Evolutionary conservation across 2,797 vertebrate genomes (phyloP), one percentile per base, ranked within the genome.

Genomic region (Bryconaethiops microstoma): DNA sequence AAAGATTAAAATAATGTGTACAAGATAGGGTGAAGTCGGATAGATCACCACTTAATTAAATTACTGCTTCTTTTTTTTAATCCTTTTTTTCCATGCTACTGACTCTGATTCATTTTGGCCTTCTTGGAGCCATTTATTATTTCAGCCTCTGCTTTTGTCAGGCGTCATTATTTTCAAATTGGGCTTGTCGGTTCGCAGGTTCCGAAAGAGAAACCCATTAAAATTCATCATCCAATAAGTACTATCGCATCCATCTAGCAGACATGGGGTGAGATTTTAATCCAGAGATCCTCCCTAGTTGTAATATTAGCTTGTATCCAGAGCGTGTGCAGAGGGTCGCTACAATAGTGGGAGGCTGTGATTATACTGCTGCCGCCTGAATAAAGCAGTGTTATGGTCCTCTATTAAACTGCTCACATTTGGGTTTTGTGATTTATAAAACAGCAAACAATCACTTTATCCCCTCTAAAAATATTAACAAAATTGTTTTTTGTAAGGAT

Each of bases 31-130:
- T 88, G 84, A 90, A 89, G 87, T 89, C 89, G 91, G 91, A 87
- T 77, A 86, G 80, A 88, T 90, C 84, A 75, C 82, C 88, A 87
- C 87, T 91, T 90, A 92, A 91, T 91, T 86, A 92, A 93, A 92
- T 91, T 90, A 89, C 86, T 88, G 89, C 87, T 87, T 84, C 83
- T 78, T 87, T 86, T 87, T 85, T 85, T 69, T 42, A 86, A 82
- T 74, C 82, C 73, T 19, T 25, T 88, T 79, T 88, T 79, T 89
- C 86, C 90, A 88, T 89, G 89, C 87, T 82, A 88, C 78, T 83
- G 84, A 81, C 84, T 92, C 82, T 80, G 88, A 81, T 83, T 87
- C 78, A 88, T 89, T 88, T 82, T 54, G 68, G 59, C 59, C 85
- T 86, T 81, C 82, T 90, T 81, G 77, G 79, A 75, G 73, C 72